These are phyloP conservation scores for Trichopria drosophilae DNA, from an alignment of 2,888 invertebrate species.

Conservation along the genomic window DNA sequence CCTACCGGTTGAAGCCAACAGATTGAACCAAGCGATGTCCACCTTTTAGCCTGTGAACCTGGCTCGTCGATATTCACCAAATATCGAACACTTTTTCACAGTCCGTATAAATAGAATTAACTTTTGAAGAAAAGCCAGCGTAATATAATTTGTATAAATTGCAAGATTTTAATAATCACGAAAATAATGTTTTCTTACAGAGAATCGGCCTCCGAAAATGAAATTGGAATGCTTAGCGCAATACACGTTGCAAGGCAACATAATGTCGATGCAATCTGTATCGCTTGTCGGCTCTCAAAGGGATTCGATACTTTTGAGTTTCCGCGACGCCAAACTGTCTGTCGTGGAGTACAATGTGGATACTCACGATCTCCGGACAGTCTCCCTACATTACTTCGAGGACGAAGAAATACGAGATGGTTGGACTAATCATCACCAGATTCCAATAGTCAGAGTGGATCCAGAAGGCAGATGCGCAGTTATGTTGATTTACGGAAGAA, in stretches of 20 bases:
- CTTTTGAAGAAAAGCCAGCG: no score
- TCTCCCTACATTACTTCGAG: slow-evolving; percentile 98
- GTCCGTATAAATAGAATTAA: no score
- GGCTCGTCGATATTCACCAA: no score
- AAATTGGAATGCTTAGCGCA: slow-evolving; percentile 91
- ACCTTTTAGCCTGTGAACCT: no score
- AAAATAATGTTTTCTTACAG: slow-evolving; percentile 53
- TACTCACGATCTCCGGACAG: slow-evolving; percentile 84
- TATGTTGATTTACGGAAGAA: slow-evolving; percentile 90
- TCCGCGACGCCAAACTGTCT: slow-evolving; percentile 93
- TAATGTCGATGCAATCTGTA: slow-evolving; percentile 88
- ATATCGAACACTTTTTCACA: no score
- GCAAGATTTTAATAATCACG: background rate
- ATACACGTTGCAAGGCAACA: slow-evolving; percentile 86
- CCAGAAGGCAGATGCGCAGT: slow-evolving; percentile 95
- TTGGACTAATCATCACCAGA: slow-evolving; percentile 82
- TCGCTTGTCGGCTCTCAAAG: slow-evolving; percentile 79
- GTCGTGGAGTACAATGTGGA: slow-evolving; percentile 94
- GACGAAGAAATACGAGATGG: slow-evolving; percentile 94
- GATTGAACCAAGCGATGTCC: no score
- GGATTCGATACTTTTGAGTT: slow-evolving; percentile 88
- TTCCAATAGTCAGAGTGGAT: slow-evolving; percentile 87
- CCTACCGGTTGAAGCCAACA: no score
- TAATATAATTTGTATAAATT: no score
- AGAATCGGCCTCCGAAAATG: slow-evolving; percentile 81